Evolutionary conservation across 2,113 vertebrate genomes (phyloP), one percentile per base, ranked within the genome.

Genomic region (Etheostoma cragini): DNA sequence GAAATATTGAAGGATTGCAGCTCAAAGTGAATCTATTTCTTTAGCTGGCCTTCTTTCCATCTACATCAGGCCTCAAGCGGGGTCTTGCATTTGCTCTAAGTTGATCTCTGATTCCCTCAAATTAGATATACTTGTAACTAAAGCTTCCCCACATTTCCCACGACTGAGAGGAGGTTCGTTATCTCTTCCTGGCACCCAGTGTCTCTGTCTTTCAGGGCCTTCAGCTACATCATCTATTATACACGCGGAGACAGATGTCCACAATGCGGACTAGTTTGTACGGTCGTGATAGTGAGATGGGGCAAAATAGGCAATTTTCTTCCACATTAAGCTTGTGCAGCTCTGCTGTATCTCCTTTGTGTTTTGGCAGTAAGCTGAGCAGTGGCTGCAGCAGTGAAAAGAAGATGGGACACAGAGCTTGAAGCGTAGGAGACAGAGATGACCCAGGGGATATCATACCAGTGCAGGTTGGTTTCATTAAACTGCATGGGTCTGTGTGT

Each of bases 201-300:
- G 87, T 68, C 87, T 86, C 77, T 81, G 82, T 90, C 78, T 89
- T 88, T 82, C 83, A 71, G 79, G 84, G 90, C 91, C 91, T 89
- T 91, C 76, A 93, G 92, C 90, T 83, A 91, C 71, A 84, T 94
- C 91, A 93, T 93, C 91, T 85, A 93, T 94, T 92, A 94, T 91
- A 91, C 88, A 94, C 85, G 85, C 68, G 17, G 83, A 92, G 85
- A 84, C 91, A 94, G 89, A 92, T 89, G 93, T 92, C 92, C 91
- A 93, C 88, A 89, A 90, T 90, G 79, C 87, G 86, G 87, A 83
- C 84, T 91, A 93, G 91, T 92, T 91, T 92, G 89, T 92, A 77
- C 21, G 82, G 81, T 72, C 75, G 8, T 79, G 72, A 80, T 57
- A 67, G 87, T 22, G 83, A 79, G 85, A 86, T 42, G 65, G 83